These are phyloP conservation scores for Streptopelia turtur DNA, from an alignment of 2,797 vertebrate genomes.

Conservation along the genomic window DNA sequence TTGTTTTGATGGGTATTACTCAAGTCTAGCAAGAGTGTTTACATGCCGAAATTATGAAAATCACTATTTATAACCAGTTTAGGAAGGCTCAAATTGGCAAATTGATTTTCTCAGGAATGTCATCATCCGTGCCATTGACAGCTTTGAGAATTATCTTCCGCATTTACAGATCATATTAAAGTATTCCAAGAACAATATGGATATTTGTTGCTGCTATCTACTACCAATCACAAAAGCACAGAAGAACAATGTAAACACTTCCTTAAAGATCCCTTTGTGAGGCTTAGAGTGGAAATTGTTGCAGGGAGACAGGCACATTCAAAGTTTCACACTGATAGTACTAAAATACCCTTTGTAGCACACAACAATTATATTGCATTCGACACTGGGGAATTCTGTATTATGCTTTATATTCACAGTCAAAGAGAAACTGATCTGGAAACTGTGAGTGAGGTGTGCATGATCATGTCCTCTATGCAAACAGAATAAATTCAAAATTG, in stretches of 20 bases:
- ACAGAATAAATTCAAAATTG: neutral
- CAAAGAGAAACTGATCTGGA: neutral
- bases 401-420: neutral
- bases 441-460: neutral
- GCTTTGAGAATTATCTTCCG: neutral
- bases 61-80: neutral
- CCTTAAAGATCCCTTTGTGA: neutral
- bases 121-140: neutral
- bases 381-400: neutral
- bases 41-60: neutral
- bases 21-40: neutral
- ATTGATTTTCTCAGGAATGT: neutral
- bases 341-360: neutral
- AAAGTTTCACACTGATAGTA: neutral
- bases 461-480: neutral
- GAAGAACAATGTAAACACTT: neutral
- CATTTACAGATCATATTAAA: neutral
- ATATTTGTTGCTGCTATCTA: neutral
- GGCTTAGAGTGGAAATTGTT: neutral
- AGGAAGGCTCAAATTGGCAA: neutral
- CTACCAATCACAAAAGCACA: neutral
- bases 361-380: neutral
- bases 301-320: neutral
- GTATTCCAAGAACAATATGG: neutral
- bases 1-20: neutral